phyloP scores from a whole-genome alignment of 2,888 invertebrate species.

The Maniola hyperantus region DNA sequence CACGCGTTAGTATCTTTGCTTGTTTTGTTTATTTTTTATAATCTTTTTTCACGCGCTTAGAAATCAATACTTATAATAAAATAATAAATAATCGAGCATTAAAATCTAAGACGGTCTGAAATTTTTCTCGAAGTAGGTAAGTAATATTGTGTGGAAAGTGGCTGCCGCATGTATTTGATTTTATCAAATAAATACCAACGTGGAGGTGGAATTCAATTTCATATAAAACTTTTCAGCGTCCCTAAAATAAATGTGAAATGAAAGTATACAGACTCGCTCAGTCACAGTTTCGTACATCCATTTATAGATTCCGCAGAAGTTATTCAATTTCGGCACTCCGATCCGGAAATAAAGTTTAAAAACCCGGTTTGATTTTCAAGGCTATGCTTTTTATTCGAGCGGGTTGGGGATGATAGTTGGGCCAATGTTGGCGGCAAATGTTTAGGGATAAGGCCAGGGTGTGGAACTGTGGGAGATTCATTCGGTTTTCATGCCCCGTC shows the following conservation, averaged over 20 bases:
- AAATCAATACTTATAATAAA: too few relatives aligned
- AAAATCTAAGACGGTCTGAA: not conserved
- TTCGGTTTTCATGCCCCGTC: constrained; percentile 51
- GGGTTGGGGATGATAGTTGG: constrained; percentile 21
- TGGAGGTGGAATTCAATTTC: constrained; percentile 15
- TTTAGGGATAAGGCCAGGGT: constrained; percentile 23
- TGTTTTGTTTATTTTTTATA: too few relatives aligned
- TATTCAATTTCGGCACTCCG: constrained; percentile 36
- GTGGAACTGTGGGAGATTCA: constrained; percentile 38
- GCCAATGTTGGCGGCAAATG: constrained; percentile 36
- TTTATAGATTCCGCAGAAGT: constrained; percentile 34
- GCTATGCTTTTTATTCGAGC: constrained; percentile 21
- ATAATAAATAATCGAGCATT: too few relatives aligned
- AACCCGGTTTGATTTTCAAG: constrained; percentile 31
- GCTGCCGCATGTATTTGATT: not conserved
- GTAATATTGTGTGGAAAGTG: not conserved
- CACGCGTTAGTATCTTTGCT: too few relatives aligned
- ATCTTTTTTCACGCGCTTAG: too few relatives aligned
- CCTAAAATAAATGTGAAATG: constrained; percentile 27
- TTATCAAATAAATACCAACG: not conserved
- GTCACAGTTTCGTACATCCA: constrained; percentile 30
- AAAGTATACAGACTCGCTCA: constrained; percentile 22
- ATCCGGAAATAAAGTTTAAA: constrained; percentile 32
- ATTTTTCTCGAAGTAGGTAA: not conserved
- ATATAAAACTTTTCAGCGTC: constrained; percentile 28